Evolutionary conservation across 1,140 invertebrate genomes (phyloP).

Genomic region (Zelostemma sp.): DNA sequence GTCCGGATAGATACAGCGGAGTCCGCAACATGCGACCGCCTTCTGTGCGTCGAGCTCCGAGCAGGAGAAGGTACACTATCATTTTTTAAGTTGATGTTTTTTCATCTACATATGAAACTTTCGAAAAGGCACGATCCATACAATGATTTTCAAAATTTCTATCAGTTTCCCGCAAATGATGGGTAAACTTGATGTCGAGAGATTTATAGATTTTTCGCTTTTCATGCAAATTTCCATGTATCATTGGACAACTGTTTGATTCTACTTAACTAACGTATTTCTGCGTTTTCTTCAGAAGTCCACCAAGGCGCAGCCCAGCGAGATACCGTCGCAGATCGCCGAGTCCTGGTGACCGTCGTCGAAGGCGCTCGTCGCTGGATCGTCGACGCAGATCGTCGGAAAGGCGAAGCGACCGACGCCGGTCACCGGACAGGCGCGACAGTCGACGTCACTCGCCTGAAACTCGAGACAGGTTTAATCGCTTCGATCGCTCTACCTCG

Average conservation of each 20-base stretch:
- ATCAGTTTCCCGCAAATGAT: too few relatives aligned
- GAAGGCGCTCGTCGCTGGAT: conserved; percentile 59
- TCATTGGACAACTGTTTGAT: too few relatives aligned
- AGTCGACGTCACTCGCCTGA: conserved; percentile 72
- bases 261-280: too few relatives aligned
- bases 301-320: conserved; percentile 61
- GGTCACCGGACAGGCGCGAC: conserved; percentile 59
- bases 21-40: conserved; percentile 66
- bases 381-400: conserved; percentile 64
- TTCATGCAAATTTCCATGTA: too few relatives aligned
- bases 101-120: too few relatives aligned
- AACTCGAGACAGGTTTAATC: conserved; percentile 51
- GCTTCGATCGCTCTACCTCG: conserved; percentile 64
- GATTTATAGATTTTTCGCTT: too few relatives aligned
- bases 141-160: too few relatives aligned
- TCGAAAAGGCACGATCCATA: too few relatives aligned
- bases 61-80: conserved; percentile 61
- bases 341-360: conserved; percentile 58
- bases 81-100: conserved; percentile 3
- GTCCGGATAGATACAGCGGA: conserved; percentile 68
- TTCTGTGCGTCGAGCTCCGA: conserved; percentile 65
- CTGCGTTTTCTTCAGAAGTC: conserved; percentile 44
- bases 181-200: too few relatives aligned
- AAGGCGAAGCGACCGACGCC: conserved; percentile 56
- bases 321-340: conserved; percentile 64